phyloP scores from a whole-genome alignment of 30 jellyfish, hydroid and myxozoan genomes.

The Mastigias papua region DNA sequence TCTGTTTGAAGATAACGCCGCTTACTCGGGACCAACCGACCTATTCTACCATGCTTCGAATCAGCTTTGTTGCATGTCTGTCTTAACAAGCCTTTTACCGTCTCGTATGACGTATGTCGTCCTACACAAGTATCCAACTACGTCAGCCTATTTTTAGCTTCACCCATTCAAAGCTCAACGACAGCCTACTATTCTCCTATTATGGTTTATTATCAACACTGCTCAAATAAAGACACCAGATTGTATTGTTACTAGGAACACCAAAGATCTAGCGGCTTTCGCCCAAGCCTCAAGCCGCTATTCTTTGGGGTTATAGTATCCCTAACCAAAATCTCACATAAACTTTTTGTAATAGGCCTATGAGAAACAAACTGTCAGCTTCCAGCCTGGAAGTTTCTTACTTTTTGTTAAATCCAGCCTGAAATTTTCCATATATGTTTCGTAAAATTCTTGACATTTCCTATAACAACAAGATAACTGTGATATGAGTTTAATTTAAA shows the following conservation, averaged over 20 bases:
- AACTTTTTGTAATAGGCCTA: too few species aligned
- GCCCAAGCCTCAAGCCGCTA: background rate
- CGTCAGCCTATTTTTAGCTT: conserved; percentile 35
- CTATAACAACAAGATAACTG: too few species aligned
- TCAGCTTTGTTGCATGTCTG: background rate
- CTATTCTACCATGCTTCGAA: background rate
- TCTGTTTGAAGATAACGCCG: background rate
- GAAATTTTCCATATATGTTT: too few species aligned
- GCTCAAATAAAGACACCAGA: background rate
- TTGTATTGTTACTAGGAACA: background rate
- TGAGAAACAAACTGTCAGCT: too few species aligned
- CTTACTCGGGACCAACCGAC: background rate
- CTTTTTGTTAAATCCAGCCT: too few species aligned
- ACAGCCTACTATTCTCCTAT: too few species aligned
- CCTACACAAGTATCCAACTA: background rate
- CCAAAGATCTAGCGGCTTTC: background rate
- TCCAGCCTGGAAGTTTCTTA: too few species aligned
- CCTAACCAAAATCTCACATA: too few species aligned
- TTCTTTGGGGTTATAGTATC: too few species aligned
- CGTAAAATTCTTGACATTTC: too few species aligned
- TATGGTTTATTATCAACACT: background rate
- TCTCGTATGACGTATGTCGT: background rate
- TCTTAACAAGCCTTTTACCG: background rate
- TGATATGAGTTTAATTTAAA: too few species aligned
- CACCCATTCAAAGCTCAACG: conserved; percentile 2